Conservation (phyloP, 2,113 vertebrate species). For the Kryptolebias marmoratus region DNA sequence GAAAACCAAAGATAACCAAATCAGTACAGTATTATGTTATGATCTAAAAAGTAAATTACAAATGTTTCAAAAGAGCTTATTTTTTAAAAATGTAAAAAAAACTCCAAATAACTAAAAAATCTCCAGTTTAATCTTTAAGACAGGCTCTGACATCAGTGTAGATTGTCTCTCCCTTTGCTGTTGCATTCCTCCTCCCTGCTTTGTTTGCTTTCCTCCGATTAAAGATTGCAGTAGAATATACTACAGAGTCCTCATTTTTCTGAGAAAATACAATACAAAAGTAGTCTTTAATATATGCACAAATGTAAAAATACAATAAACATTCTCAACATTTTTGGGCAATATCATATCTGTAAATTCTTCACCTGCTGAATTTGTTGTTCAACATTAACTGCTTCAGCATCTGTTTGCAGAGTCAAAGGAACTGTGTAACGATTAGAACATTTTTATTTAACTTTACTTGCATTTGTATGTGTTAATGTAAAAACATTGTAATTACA, state of each 20-base stretch:
- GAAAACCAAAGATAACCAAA: no score
- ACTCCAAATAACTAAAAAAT: background rate
- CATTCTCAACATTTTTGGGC: background rate
- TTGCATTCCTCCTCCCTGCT: background rate
- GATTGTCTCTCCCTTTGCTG: background rate
- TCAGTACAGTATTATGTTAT: no score
- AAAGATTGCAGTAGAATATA: background rate
- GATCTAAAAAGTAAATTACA: no score
- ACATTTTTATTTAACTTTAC: background rate
- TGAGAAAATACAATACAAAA: background rate
- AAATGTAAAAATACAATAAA: background rate
- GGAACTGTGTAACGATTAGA: background rate
- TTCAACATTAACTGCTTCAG: background rate
- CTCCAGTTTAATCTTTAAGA: background rate
- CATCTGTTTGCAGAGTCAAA: background rate
- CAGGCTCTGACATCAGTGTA: background rate
- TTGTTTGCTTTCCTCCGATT: background rate
- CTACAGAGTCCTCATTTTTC: background rate
- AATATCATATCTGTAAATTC: no score
- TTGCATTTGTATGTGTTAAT: no score
- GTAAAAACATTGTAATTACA: no score
- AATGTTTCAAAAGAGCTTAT: no score
- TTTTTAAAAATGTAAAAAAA: no score
- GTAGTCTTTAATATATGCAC: accelerated
- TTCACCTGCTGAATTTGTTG: background rate